phyloP scores from a whole-genome alignment of 2,797 vertebrate genomes.

The Cynodonichthys magdalenae region DNA sequence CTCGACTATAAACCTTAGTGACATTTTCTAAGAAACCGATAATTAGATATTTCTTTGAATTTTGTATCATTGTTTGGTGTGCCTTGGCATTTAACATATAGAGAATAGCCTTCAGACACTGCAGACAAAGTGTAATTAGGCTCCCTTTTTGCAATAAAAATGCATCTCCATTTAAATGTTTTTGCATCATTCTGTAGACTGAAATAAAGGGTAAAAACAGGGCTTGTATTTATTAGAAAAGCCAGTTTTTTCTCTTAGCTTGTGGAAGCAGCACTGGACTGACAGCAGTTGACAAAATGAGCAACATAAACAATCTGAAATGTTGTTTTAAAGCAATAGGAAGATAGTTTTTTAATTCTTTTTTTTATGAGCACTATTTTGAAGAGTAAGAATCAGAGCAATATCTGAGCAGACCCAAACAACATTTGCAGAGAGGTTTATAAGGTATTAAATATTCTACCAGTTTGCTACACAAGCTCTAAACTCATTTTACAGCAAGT shows the following conservation, averaged over 20 bases:
- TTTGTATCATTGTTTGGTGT: conserved; percentile 4
- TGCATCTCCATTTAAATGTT: not conserved
- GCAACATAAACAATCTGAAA: conserved; percentile 4
- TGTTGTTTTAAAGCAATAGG: conserved; percentile 1
- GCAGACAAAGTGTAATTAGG: not conserved
- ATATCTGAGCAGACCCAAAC: not conserved
- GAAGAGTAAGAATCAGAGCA: conserved; percentile 7
- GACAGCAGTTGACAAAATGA: conserved; percentile 18
- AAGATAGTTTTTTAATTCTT: not conserved
- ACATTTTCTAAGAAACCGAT: conserved; percentile 36
- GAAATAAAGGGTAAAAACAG: not conserved
- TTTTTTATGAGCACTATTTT: not conserved
- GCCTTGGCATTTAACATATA: conserved; percentile 27
- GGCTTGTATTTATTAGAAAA: too few species aligned
- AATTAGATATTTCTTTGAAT: conserved; percentile 18
- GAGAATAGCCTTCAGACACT: conserved; percentile 13
- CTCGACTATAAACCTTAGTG: conserved; percentile 16
- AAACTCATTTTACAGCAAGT: conserved; percentile 10
- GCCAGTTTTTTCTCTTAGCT: not conserved
- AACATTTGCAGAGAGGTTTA: conserved; percentile 9
- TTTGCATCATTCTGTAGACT: not conserved
- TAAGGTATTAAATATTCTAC: conserved; percentile 8
- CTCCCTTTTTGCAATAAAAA: not conserved
- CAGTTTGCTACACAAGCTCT: not conserved
- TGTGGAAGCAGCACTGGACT: conserved; percentile 10